Percentiles rank a stretch among this genome's conserved stretches.
These are phyloP conservation scores for Drosophila dunni DNA, from an alignment of 1,140 invertebrate genomes.

Conservation along the genomic window DNA sequence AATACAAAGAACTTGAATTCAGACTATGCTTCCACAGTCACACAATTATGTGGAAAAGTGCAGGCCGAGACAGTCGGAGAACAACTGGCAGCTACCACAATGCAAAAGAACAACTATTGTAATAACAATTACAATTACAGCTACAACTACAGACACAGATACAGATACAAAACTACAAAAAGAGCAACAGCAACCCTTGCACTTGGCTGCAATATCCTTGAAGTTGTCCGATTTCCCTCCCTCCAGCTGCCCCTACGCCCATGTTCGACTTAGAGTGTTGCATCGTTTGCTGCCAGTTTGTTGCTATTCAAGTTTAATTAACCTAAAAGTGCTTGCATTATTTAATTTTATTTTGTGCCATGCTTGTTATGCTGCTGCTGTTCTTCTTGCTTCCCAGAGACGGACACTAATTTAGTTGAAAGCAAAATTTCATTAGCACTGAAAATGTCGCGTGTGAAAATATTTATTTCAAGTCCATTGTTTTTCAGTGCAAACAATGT, in stretches of 20 bases:
- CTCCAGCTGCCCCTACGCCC: conserved; percentile 14
- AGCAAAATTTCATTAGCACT: conserved; percentile 80
- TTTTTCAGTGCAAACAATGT: conserved; percentile 52
- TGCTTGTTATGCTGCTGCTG: conserved; percentile 34
- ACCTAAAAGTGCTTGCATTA: conserved; percentile 82
- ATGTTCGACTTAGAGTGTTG: conserved; percentile 64
- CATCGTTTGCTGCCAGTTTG: conserved; percentile 68
- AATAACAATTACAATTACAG: conserved; percentile 75
- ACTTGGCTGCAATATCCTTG: conserved; percentile 26
- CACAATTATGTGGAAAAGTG: conserved; percentile 78
- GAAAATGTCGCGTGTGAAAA: conserved; percentile 79
- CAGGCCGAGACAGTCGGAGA: conserved; percentile 64
- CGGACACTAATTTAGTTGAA: conserved; percentile 75
- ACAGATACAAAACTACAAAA: background rate
- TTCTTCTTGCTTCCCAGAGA: conserved; percentile 22
- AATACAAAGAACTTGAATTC: conserved; percentile 45
- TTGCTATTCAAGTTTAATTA: conserved; percentile 79
- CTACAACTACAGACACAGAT: background rate
- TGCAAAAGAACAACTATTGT: conserved; percentile 74
- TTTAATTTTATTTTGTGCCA: conserved; percentile 77
- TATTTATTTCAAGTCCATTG: conserved; percentile 74
- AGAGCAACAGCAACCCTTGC: conserved; percentile 43
- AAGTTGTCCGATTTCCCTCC: conserved; percentile 10
- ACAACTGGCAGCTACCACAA: conserved; percentile 40
- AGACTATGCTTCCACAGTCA: conserved; percentile 57